Evolutionary conservation across 1,140 invertebrate species (phyloP).

Genomic region (Bombyx mandarina): DNA sequence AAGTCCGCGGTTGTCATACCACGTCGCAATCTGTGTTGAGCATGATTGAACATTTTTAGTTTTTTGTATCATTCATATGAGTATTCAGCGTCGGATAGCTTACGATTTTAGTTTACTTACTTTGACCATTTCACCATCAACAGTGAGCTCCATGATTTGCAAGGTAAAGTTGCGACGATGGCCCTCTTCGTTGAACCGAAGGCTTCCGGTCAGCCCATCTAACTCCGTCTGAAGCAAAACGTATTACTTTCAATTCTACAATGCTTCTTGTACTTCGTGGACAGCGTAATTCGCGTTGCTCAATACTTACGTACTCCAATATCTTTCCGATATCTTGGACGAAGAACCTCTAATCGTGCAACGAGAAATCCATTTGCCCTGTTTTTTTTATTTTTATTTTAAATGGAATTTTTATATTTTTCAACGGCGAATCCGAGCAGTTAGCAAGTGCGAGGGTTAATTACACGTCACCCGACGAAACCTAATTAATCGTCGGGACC

Average conservation of each 20-base stretch:
- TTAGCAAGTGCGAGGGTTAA: slow-evolving; percentile 25
- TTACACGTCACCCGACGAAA: slow-evolving; percentile 31
- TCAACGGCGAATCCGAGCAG: slow-evolving; percentile 11
- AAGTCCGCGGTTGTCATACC: slow-evolving; percentile 87
- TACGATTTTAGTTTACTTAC: slow-evolving; percentile 64
- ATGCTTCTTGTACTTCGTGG: neutral
- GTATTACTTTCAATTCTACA: slow-evolving; percentile 30
- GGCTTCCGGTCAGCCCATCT: slow-evolving; percentile 90
- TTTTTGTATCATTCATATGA: neutral
- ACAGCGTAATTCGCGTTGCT: neutral
- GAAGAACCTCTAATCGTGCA: too few species aligned
- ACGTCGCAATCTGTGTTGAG: slow-evolving; percentile 85
- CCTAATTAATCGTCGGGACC: slow-evolving; percentile 36
- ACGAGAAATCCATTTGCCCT: too few species aligned
- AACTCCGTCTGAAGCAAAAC: slow-evolving; percentile 84
- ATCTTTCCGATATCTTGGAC: too few species aligned
- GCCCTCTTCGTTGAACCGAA: slow-evolving; percentile 90
- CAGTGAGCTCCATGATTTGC: slow-evolving; percentile 93
- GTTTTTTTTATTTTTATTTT: too few species aligned
- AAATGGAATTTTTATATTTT: slow-evolving; percentile 10
- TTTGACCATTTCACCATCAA: slow-evolving; percentile 88
- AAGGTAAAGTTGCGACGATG: slow-evolving; percentile 91
- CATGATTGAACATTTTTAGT: neutral
- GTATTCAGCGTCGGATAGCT: neutral
- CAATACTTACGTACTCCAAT: too few species aligned